A percentile compares a stretch with the other conserved stretches of the same genome.
Conservation (phyloP, 2,888 invertebrate genomes). For the Drosophila gaucha region DNA sequence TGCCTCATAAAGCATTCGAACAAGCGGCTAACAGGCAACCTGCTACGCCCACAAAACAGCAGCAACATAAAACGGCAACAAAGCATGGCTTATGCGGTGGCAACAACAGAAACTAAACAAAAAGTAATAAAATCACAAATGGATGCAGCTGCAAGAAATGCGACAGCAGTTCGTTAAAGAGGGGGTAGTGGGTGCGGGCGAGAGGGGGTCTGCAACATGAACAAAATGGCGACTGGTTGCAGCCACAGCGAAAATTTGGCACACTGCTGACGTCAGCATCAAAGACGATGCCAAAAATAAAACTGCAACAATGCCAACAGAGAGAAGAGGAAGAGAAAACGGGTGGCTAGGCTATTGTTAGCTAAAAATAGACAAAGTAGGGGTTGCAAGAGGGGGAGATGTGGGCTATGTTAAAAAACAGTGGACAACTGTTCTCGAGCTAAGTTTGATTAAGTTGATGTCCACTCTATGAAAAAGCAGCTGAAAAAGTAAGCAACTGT, state of each 20-base stretch:
- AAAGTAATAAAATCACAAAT: constrained; percentile 76
- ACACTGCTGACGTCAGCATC: constrained; percentile 75
- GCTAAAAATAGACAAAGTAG: constrained; percentile 9
- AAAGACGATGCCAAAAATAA: constrained; percentile 57
- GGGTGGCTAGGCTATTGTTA: constrained; percentile 41
- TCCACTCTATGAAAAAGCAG: constrained; percentile 34
- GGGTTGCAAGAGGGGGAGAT: neutral
- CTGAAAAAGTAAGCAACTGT: constrained; percentile 25
- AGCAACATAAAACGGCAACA: constrained; percentile 47
- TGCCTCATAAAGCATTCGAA: constrained; percentile 61
- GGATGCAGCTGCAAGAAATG: constrained; percentile 70
- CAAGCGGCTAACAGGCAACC: constrained; percentile 8
- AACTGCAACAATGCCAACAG: constrained; percentile 64
- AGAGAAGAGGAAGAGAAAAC: neutral
- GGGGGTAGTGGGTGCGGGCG: neutral
- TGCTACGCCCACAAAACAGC: constrained; percentile 37
- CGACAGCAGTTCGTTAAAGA: constrained; percentile 8
- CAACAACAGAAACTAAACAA: constrained; percentile 27
- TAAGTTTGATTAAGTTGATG: constrained; percentile 61
- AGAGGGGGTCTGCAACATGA: constrained; percentile 37
- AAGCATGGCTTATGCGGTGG: constrained; percentile 63
- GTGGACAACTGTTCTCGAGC: constrained; percentile 42
- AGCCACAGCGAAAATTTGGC: constrained; percentile 57
- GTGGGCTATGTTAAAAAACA: constrained; percentile 18
- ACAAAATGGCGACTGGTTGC: constrained; percentile 50